A percentile compares a stretch with the other conserved stretches of the same genome.
Conservation (phyloP, 2,888 invertebrate genomes). For the Lordiphosa andalusiaca region DNA sequence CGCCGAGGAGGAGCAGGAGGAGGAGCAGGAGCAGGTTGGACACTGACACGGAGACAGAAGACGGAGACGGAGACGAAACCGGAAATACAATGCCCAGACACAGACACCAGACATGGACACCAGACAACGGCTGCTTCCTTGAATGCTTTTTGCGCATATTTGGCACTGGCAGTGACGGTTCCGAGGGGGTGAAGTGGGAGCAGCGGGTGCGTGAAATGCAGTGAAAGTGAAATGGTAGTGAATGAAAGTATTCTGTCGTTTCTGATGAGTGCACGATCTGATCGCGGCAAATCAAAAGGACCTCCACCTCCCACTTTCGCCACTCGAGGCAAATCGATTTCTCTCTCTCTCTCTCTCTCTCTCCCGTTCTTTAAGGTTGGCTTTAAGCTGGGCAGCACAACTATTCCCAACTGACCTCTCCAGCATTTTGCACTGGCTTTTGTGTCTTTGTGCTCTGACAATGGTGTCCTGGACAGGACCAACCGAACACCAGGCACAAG, state of each 20-base stretch:
- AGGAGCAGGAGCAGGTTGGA: background rate
- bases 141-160: slow-evolving; percentile 35
- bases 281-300: too few species aligned
- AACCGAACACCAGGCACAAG: slow-evolving; percentile 28
- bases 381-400: too few species aligned
- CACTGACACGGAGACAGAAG: slow-evolving; percentile 33
- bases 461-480: slow-evolving; percentile 50
- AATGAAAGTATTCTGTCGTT: slow-evolving; percentile 7
- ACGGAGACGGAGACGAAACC: slow-evolving; percentile 19
- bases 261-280: too few species aligned
- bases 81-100: slow-evolving; percentile 32
- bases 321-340: too few species aligned
- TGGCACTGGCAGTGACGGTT: slow-evolving; percentile 26
- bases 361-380: too few species aligned
- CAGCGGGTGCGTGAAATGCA: slow-evolving; percentile 1
- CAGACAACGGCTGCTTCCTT: slow-evolving; percentile 25
- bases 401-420: slow-evolving; percentile 7
- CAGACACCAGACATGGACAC: slow-evolving; percentile 18
- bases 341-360: too few species aligned
- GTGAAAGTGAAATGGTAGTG: slow-evolving; percentile 23
- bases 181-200: background rate
- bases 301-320: too few species aligned
- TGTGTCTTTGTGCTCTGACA: slow-evolving; percentile 44
- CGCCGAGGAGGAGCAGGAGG: slow-evolving; percentile 11
- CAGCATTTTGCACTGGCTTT: slow-evolving; percentile 3